Base-by-base conservation (phyloP, 2,113 vertebrate species). In the Pithys albifrons region DNA sequence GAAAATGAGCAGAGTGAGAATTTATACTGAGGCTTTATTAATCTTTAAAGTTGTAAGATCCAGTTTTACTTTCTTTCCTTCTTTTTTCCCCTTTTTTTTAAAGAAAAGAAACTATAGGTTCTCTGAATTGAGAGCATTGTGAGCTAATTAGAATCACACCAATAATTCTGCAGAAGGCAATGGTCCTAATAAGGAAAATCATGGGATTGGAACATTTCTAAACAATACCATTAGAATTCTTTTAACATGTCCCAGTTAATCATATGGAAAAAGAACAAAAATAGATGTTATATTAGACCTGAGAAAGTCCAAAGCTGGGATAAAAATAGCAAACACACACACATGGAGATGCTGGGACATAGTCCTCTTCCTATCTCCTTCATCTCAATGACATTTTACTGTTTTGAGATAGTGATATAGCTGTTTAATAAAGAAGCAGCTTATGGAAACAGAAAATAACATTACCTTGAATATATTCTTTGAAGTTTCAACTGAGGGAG, bases 1-100 rank as follows among this genome's bases (percentile, higher is more conserved):
- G 49, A 80, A 89, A 95, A 83, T 87, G 24, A 87, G 54, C 43
- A 92, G 64, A 55, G 51, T 74, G 33, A 59, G 70, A 93, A 81
- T 85, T 84, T 81, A 93, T 91, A 35, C 39, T 67, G 72, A 84
- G 24, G 33, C 72, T 92, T 90, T 84, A 83, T 77, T 90, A 85
- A 74, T 94, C 74, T 87, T 91, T 67, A 45, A 74, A 67, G 18
- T 71, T 48, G 39, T 80, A 45, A 51, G 29, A 86, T 28, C 11
- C 59, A 58, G 9, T 41, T 57, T 62, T 76, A 6, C 19, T 22
- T 22, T 13, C 13, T 28, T 27, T 31, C 8, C 29, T 4, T 39
- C 12, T 46, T 9, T 22, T 24, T 22, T 25, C 24, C 29, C 14
- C 18, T 4, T 18, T 52, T 54, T 13, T 54, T 31, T 52, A 6